Evolutionary conservation across 2,113 vertebrate genomes (phyloP).

Genomic region (Rhinoderma darwinii): DNA sequence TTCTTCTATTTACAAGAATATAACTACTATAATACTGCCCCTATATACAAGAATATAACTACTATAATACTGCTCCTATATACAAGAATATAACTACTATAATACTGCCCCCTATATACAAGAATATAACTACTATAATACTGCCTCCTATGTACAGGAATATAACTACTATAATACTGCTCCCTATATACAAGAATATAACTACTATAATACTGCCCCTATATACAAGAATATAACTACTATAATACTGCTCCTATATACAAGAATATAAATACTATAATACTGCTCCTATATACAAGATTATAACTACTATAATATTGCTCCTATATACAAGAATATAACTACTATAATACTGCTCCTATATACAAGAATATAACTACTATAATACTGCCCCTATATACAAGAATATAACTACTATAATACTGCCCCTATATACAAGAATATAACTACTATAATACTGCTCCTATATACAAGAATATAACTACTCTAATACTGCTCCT

Average conservation of each 20-base stretch:
- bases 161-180: slow-evolving; percentile 20
- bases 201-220: slow-evolving; percentile 5
- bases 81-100: slow-evolving; percentile 16
- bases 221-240: slow-evolving; percentile 20
- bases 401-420: slow-evolving; percentile 18
- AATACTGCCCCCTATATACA: slow-evolving; percentile 9
- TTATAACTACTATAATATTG: slow-evolving; percentile 5
- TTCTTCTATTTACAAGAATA: not conserved
- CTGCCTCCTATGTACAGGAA: slow-evolving; percentile 2
- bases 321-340: not conserved
- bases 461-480: not conserved
- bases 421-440: not conserved
- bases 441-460: slow-evolving; percentile 20
- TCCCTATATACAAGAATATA: slow-evolving; percentile 18
- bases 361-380: slow-evolving; percentile 20
- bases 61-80: slow-evolving; percentile 2
- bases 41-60: slow-evolving; percentile 14
- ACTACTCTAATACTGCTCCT: not conserved
- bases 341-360: slow-evolving; percentile 16
- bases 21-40: not conserved
- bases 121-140: slow-evolving; percentile 19
- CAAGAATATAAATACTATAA: slow-evolving; percentile 16
- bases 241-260: slow-evolving; percentile 13
- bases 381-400: not conserved
- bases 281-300: not conserved